These are phyloP conservation scores for Acropora tenuis DNA, from an alignment of 64 coral and sea anemone genomes.

Conservation along the genomic window DNA sequence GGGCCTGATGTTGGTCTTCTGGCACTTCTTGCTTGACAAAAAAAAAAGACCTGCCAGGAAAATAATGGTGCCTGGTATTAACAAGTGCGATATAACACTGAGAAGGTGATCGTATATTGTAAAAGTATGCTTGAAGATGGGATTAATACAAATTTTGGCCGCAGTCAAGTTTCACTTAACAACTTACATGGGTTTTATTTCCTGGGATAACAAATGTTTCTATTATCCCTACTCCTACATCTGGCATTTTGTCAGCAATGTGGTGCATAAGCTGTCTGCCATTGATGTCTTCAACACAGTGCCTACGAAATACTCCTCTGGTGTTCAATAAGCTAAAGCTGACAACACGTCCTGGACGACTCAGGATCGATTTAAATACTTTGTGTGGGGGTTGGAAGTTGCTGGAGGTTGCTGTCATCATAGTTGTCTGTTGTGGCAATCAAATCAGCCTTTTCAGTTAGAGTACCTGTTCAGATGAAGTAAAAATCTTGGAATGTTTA, in stretches of 20 bases:
- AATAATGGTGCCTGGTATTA: background rate
- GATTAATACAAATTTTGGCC: background rate
- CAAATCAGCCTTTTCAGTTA: background rate
- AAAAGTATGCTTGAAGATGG: background rate
- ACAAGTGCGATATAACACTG: background rate
- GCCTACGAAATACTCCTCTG: constrained; percentile 18
- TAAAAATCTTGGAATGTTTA: background rate
- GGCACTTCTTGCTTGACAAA: background rate
- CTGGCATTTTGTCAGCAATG: constrained; percentile 7
- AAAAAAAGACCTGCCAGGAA: background rate
- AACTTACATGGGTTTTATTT: constrained; percentile 14
- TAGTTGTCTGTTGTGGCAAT: background rate
- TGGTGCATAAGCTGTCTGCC: constrained; percentile 10
- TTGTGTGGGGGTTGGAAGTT: background rate
- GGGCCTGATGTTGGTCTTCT: background rate
- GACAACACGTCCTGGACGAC: background rate
- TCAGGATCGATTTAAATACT: background rate
- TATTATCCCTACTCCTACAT: background rate
- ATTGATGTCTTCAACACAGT: background rate
- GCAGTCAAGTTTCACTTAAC: background rate
- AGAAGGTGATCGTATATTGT: background rate
- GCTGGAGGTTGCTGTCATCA: background rate
- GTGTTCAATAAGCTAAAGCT: constrained; percentile 25
- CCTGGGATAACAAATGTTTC: constrained; percentile 6
- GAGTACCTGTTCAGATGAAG: background rate